Conservation (phyloP, 2,888 invertebrate genomes). For the Minunthozetes semirufus region DNA sequence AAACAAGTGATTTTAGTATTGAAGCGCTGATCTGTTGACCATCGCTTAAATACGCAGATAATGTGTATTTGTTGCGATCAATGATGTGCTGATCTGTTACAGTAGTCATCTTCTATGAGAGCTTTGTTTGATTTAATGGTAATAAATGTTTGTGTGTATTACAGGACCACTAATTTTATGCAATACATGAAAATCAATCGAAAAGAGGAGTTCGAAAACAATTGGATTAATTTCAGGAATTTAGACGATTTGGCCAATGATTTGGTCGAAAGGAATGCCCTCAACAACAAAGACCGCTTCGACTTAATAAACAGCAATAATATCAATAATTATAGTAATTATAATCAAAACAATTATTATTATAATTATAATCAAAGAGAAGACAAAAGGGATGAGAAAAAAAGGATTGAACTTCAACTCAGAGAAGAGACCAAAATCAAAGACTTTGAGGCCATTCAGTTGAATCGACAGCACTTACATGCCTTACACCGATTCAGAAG, state of each 20-base stretch:
- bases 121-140: too few relatives aligned
- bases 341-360: conserved; percentile 3
- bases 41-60: too few relatives aligned
- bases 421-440: not conserved
- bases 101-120: too few relatives aligned
- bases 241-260: conserved; percentile 21
- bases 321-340: conserved; percentile 8
- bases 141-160: not conserved
- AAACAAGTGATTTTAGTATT: too few relatives aligned
- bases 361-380: not conserved
- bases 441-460: conserved; percentile 45
- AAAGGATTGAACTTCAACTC: not conserved
- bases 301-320: conserved; percentile 25
- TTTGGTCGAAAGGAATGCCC: conserved; percentile 2
- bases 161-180: conserved; percentile 21
- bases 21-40: too few relatives aligned
- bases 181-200: conserved; percentile 25
- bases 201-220: conserved; percentile 16
- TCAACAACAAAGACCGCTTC: not conserved
- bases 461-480: conserved; percentile 60
- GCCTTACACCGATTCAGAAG: conserved; percentile 62
- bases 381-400: not conserved
- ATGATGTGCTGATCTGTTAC: too few relatives aligned
- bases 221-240: conserved; percentile 22
- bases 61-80: too few relatives aligned